Evolutionary conservation across 2,113 vertebrate genomes (phyloP).

Genomic region (Ictalurus punctatus): DNA sequence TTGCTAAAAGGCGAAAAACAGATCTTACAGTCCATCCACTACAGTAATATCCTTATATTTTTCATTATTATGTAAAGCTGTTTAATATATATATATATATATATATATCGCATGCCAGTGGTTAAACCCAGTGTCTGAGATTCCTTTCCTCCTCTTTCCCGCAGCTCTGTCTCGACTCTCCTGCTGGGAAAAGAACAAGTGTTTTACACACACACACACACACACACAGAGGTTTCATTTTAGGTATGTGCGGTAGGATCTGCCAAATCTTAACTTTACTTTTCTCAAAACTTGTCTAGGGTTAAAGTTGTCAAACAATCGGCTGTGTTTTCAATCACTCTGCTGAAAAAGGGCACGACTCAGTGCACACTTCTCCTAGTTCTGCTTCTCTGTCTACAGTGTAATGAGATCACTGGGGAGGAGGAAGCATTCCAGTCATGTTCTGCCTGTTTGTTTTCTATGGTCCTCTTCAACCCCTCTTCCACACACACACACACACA

Average conservation of each 20-base stretch:
- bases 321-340: neutral
- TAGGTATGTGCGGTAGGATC: conserved; percentile 1
- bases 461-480: neutral
- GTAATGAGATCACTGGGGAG: neutral
- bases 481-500: neutral
- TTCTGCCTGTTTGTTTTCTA: conserved; percentile 4
- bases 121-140: neutral
- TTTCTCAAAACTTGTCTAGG: neutral
- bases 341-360: neutral
- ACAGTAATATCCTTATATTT: neutral
- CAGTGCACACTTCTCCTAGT: neutral
- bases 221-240: neutral
- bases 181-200: conserved; percentile 27
- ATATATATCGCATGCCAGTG: neutral
- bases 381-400: neutral
- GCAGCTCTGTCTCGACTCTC: conserved; percentile 5
- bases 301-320: neutral
- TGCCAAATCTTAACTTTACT: conserved; percentile 3
- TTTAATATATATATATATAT: neutral
- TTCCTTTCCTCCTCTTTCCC: conserved; percentile 9
- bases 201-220: neutral
- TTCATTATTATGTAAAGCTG: neutral
- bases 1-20: neutral
- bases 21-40: neutral
- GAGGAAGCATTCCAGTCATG: conserved; percentile 18